These are phyloP conservation scores for Lichenostomus cassidix DNA, from an alignment of 2,113 vertebrate genomes.

Conservation along the genomic window DNA sequence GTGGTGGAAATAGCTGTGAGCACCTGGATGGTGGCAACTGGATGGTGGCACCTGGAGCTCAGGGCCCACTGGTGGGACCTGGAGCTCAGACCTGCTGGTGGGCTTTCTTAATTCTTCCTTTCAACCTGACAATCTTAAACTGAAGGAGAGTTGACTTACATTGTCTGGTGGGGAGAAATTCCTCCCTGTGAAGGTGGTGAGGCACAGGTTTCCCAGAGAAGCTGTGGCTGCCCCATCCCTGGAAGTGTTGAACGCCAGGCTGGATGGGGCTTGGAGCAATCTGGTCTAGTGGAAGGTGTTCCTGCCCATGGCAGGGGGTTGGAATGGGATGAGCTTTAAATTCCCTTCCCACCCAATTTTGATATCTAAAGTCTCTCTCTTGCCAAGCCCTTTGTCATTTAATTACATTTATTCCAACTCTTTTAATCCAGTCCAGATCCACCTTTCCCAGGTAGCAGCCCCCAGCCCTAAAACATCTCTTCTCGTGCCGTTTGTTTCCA, in stretches of 20 bases:
- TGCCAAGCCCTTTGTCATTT: neutral
- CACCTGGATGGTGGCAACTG: neutral
- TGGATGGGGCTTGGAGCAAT: too few species aligned
- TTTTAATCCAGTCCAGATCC: neutral
- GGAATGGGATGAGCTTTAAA: neutral
- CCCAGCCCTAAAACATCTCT: neutral
- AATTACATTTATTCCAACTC: rapidly evolving
- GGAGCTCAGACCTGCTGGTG: neutral
- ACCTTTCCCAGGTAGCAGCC: neutral
- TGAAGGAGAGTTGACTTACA: neutral
- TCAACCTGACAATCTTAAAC: neutral
- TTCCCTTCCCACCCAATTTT: neutral
- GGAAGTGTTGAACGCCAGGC: too few species aligned
- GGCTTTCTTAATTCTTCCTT: neutral
- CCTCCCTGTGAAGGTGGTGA: neutral
- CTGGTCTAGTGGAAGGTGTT: too few species aligned
- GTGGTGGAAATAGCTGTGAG: neutral
- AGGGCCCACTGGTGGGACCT: too few species aligned
- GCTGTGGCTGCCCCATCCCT: too few species aligned
- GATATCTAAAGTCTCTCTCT: neutral
- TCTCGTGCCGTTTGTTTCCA: neutral
- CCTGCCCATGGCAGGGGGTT: too few species aligned
- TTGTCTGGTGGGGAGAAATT: neutral
- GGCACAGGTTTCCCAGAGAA: too few species aligned
- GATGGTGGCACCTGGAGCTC: neutral